Evolutionary conservation across 2,888 invertebrate genomes (phyloP).

Genomic region (Xestobium rufovillosum): DNA sequence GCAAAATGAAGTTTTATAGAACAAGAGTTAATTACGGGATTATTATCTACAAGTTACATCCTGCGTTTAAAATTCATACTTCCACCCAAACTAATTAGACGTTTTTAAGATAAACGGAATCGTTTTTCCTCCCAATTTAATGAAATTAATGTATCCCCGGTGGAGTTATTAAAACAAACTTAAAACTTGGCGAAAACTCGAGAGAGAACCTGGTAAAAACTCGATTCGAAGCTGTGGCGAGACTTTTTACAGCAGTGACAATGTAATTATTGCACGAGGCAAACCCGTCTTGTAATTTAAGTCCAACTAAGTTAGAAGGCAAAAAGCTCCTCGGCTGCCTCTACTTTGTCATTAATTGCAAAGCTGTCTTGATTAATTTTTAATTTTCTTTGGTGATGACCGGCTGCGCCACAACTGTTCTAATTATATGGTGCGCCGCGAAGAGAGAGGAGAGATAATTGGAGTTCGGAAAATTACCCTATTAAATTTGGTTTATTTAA

Average conservation of each 20-base stretch:
- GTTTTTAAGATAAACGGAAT: conserved; percentile 16
- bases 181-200: conserved; percentile 17
- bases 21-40: conserved; percentile 17
- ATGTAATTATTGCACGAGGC: conserved; percentile 28
- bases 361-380: conserved; percentile 35
- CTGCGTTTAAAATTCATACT: conserved; percentile 18
- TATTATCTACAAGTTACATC: conserved; percentile 17
- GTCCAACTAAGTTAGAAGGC: conserved; percentile 18
- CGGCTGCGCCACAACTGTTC: conserved; percentile 31
- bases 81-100: conserved; percentile 11
- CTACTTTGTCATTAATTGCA: conserved; percentile 29
- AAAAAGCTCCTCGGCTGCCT: conserved; percentile 23
- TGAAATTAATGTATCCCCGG: conserved; percentile 14
- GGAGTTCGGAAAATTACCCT: conserved; percentile 29
- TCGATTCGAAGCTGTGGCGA: conserved; percentile 18
- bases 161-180: conserved; percentile 18
- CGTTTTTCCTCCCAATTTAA: conserved; percentile 4
- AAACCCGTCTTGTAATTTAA: conserved; percentile 29
- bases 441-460: conserved; percentile 27
- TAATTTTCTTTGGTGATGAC: conserved; percentile 31
- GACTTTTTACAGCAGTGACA: conserved; percentile 26
- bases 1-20: too few species aligned
- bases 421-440: conserved; percentile 27
- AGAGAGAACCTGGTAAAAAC: conserved; percentile 17
- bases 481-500: conserved; percentile 29